Base-by-base conservation (phyloP, 2,888 invertebrate genomes). In the Lycia hirtaria region DNA sequence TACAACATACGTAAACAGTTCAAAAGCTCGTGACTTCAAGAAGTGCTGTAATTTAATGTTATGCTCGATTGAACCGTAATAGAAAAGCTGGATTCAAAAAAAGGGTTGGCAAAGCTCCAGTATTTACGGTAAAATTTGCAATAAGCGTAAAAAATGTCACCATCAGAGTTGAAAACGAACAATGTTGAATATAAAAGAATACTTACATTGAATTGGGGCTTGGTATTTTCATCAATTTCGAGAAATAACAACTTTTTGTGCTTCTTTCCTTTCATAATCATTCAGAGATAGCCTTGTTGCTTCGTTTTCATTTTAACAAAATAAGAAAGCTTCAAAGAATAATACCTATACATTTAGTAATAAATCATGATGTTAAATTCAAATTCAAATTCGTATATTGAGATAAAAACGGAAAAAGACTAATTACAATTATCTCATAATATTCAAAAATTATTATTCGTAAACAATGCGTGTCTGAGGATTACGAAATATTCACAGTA, bases 131-230 rank as follows among this genome's bases (percentile, higher is more conserved):
- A 24, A 24, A 24, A 15, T 45, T 32, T 20, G 32, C 30, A 45
- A 45, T 22, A 32, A 47, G 20, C 33, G 12, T 47, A 47, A 47
- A 47, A 45, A 32, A 32, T 45, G 32, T n/a, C 19, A 12, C 43
- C 12, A 17, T 30, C 19, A 44, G 12, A 44, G 30, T 32, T 32
- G 30, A 44, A 44, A 30, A 30, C 19, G 15, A 26, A 40, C 10
- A 41, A 26, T 10, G 24, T 41, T 44, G 30, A 44, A 30, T 30
- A 44, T 30, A 44, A 44, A 30, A 44, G 41, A 41, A 41, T 41
- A 28, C n/a, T n/a, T n/a, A n/a, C 41, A 17, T 28, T 17, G 41
- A 41, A n/a, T 17, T 26, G 5, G 10, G 26, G n/a, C 40, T 26
- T 5, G 10, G 41, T 26, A 41, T 26, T 41, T 26, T 28, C 41